A percentile compares a stretch with the other conserved stretches of the same genome.
phyloP scores from a whole-genome alignment of 2,797 vertebrate genomes.

The Tinamus major region DNA sequence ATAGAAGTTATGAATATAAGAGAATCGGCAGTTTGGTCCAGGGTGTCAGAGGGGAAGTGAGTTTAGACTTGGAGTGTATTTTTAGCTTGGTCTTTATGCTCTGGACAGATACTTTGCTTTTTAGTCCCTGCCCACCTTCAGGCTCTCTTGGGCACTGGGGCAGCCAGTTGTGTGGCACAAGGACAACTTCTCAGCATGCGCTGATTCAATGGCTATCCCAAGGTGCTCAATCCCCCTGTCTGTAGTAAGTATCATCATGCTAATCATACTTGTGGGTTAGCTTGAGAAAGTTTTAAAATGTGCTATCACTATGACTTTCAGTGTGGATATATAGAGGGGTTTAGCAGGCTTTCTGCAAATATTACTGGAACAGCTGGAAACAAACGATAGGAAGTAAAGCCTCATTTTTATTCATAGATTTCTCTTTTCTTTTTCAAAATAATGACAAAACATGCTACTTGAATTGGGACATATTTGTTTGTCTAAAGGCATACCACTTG shows the following conservation, averaged over 20 bases:
- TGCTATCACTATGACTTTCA: background rate
- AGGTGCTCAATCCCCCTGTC: background rate
- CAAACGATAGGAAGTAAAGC: constrained; percentile 23
- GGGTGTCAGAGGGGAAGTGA: background rate
- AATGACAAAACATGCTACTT: background rate
- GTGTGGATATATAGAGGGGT: background rate
- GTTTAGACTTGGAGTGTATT: background rate
- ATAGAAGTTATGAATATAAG: background rate
- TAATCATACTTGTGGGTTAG: background rate
- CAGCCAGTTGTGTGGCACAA: background rate
- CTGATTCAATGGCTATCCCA: background rate
- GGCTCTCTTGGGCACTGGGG: background rate
- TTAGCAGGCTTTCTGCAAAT: constrained; percentile 18
- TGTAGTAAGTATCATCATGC: background rate
- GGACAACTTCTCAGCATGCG: background rate
- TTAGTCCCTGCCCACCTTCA: background rate
- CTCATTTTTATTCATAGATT: background rate
- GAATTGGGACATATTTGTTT: background rate
- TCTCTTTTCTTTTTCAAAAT: background rate
- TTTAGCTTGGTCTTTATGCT: background rate
- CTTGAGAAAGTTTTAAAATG: background rate
- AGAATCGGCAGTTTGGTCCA: background rate
- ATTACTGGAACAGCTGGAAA: constrained; percentile 3
- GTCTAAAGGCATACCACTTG: background rate
- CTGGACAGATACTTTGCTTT: background rate